phyloP scores from a whole-genome alignment of 2,113 vertebrate genomes.

The Hyla sarda region DNA sequence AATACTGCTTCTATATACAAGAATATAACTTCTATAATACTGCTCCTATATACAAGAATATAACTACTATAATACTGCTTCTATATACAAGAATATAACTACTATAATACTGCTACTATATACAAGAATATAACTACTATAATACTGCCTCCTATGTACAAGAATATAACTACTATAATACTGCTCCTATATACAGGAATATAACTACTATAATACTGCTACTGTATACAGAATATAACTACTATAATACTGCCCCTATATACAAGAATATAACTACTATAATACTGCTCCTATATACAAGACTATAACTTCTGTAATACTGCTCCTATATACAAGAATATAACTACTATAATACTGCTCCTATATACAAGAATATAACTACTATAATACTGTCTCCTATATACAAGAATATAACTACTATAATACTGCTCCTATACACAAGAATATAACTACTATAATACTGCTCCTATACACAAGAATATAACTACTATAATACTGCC shows the following conservation, averaged over 20 bases:
- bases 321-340: too few species aligned
- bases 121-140: slow-evolving; percentile 5
- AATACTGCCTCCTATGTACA: slow-evolving; percentile 3
- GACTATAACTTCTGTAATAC: too few species aligned
- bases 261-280: slow-evolving; percentile 22
- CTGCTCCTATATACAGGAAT: background rate
- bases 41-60: background rate
- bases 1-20: too few species aligned
- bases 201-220: background rate
- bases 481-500: background rate
- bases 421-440: background rate
- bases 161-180: slow-evolving; percentile 16
- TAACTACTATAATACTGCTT: background rate
- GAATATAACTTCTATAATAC: too few species aligned
- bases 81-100: background rate
- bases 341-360: background rate
- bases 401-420: background rate
- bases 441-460: slow-evolving; percentile 9
- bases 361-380: background rate
- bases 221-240: slow-evolving; percentile 1
- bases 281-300: background rate
- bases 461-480: slow-evolving; percentile 3
- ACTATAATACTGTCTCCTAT: background rate
- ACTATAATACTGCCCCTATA: slow-evolving; percentile 7
- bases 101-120: background rate